A percentile compares a stretch with the other conserved stretches of the same genome.
Conservation (phyloP, 2,113 vertebrate species). For the Thamnaconus septentrionalis region DNA sequence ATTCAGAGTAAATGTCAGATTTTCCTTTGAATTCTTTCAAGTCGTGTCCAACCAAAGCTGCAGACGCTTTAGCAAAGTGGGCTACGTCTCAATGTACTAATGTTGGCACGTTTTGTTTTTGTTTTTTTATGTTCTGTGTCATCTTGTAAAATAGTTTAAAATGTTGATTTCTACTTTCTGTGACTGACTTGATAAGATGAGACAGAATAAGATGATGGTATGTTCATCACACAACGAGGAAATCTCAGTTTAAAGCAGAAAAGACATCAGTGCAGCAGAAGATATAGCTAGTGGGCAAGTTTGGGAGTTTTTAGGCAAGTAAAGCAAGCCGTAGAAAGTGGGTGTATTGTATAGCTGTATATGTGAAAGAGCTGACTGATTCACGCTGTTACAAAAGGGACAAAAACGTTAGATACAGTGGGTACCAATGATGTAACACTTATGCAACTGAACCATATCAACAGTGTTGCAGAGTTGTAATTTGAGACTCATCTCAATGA, state of each 20-base stretch:
- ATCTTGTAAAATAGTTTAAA: too few relatives aligned
- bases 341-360: not conserved
- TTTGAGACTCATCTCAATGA: not conserved
- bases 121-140: too few relatives aligned
- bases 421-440: not conserved
- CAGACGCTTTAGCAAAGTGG: slow-evolving; percentile 11
- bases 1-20: slow-evolving; percentile 38
- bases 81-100: slow-evolving; percentile 4
- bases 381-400: slow-evolving; percentile 2
- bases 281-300: too few relatives aligned
- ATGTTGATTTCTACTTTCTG: too few relatives aligned
- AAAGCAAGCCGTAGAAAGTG: too few relatives aligned
- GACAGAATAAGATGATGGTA: too few relatives aligned
- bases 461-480: not conserved
- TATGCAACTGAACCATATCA: slow-evolving; percentile 3
- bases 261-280: too few relatives aligned
- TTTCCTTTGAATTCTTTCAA: slow-evolving; percentile 27
- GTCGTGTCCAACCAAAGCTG: slow-evolving; percentile 16
- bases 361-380: not conserved
- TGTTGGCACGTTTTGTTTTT: slow-evolving; percentile 6
- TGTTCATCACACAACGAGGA: too few relatives aligned
- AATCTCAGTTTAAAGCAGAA: too few relatives aligned
- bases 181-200: too few relatives aligned
- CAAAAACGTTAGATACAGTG: not conserved
- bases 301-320: too few relatives aligned